Evolutionary conservation across 2,797 vertebrate genomes (phyloP).

Genomic region (Platyrinchus mystaceus): DNA sequence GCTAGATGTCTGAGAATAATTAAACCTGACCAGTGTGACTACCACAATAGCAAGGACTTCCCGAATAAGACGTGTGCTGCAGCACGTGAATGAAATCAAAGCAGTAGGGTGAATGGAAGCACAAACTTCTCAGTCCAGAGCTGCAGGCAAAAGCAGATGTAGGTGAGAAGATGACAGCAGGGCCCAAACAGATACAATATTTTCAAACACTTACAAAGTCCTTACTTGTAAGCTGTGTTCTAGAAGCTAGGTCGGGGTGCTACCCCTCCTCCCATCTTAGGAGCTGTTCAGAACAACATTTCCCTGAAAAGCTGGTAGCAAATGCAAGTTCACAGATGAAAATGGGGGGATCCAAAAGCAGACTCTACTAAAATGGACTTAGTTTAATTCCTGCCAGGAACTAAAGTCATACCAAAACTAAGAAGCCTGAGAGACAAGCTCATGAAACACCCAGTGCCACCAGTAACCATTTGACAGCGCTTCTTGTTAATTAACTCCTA

Average conservation of each 20-base stretch:
- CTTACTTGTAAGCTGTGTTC: not conserved
- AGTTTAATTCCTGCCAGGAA: not conserved
- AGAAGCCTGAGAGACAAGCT: not conserved
- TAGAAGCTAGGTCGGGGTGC: not conserved
- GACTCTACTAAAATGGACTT: not conserved
- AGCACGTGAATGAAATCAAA: not conserved
- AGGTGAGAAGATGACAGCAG: not conserved
- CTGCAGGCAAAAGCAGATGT: not conserved
- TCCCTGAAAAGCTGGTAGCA: not conserved
- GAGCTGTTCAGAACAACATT: not conserved
- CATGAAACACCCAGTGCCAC: not conserved
- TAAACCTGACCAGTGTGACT: not conserved
- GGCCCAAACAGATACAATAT: not conserved
- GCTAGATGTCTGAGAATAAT: not conserved
- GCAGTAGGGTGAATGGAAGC: not conserved
- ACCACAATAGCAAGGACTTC: not conserved
- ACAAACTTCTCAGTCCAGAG: not conserved
- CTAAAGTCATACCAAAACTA: not conserved
- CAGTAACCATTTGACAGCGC: rapidly evolving
- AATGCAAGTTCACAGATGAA: not conserved
- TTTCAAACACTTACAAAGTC: not conserved
- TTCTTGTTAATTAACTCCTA: not conserved
- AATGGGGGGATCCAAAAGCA: not conserved
- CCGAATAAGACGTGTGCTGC: not conserved
- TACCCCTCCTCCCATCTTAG: not conserved